phyloP scores from a whole-genome alignment of 53 echinoderm and acorn worm genomes.

The Glandiceps talaboti region DNA sequence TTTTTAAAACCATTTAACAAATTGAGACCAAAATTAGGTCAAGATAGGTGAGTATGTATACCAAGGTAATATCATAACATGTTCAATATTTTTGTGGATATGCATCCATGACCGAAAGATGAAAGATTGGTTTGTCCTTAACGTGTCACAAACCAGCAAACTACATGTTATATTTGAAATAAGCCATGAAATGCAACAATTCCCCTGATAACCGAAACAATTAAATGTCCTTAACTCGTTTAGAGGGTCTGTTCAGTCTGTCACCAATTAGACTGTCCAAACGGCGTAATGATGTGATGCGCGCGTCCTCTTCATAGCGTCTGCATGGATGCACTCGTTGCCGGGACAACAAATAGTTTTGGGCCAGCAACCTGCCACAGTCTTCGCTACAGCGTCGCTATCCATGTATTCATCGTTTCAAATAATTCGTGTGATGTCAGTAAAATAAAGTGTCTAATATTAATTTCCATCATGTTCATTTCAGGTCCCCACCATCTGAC shows the following conservation, averaged over 20 bases:
- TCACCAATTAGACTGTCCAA: neutral
- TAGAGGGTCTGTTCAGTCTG: too few relatives aligned
- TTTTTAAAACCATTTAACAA: too few relatives aligned
- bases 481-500: neutral
- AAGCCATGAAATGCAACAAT: neutral
- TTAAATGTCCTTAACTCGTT: neutral
- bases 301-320: neutral
- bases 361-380: neutral
- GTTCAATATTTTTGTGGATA: too few relatives aligned
- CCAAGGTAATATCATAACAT: too few relatives aligned
- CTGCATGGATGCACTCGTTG: neutral
- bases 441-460: neutral
- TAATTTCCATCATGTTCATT: neutral
- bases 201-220: neutral
- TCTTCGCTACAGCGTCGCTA: neutral
- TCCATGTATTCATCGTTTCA: neutral
- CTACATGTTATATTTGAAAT: neutral
- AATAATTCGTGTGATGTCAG: neutral
- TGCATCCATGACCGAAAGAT: too few relatives aligned
- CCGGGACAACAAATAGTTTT: neutral
- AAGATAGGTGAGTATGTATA: too few relatives aligned
- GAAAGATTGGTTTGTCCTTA: too few relatives aligned
- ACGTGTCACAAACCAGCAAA: too few relatives aligned
- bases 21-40: too few relatives aligned
- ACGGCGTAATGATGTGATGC: neutral